phyloP scores from a whole-genome alignment of 2,797 vertebrate species.

The Carcharodon carcharias region DNA sequence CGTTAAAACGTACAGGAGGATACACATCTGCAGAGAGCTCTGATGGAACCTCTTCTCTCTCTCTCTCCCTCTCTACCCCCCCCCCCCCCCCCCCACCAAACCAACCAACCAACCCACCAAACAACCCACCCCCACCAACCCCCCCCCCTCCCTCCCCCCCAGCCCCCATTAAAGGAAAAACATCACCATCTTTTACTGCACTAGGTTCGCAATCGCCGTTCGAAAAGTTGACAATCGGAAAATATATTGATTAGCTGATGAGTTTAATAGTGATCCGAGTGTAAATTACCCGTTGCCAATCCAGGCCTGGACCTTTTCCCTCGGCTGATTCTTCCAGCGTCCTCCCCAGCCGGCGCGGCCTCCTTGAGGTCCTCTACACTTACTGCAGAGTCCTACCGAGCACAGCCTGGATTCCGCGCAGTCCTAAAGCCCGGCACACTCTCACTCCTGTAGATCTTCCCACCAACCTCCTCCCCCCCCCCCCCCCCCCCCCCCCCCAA shows the following conservation, averaged over 20 bases:
- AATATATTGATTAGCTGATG: conserved; percentile 44
- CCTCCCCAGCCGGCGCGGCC: conserved; percentile 73
- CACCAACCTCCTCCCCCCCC: too few species aligned
- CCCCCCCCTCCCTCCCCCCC: neutral
- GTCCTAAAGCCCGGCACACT: conserved; percentile 56
- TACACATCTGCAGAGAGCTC: conserved; percentile 17
- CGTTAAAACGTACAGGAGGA: conserved; percentile 29
- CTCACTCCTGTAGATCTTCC: neutral
- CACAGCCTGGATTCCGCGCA: conserved; percentile 45
- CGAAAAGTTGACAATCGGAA: conserved; percentile 47
- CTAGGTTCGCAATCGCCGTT: conserved; percentile 45
- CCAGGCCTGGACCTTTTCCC: conserved; percentile 68
- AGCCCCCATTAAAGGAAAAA: conserved; percentile 46
- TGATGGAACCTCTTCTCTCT: neutral
- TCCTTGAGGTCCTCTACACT: conserved; percentile 66
- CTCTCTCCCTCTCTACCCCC: neutral
- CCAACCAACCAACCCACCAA: too few species aligned
- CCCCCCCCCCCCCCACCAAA: neutral
- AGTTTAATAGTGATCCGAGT: conserved; percentile 51
- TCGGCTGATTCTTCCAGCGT: conserved; percentile 74
- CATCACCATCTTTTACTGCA: conserved; percentile 50
- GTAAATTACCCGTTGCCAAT: conserved; percentile 68
- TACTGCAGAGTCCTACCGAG: conserved; percentile 59
- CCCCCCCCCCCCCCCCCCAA: too few species aligned
- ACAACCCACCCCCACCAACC: too few species aligned